These are phyloP conservation scores for Carabus problematicus DNA, from an alignment of 2,888 invertebrate species.

Conservation along the genomic window DNA sequence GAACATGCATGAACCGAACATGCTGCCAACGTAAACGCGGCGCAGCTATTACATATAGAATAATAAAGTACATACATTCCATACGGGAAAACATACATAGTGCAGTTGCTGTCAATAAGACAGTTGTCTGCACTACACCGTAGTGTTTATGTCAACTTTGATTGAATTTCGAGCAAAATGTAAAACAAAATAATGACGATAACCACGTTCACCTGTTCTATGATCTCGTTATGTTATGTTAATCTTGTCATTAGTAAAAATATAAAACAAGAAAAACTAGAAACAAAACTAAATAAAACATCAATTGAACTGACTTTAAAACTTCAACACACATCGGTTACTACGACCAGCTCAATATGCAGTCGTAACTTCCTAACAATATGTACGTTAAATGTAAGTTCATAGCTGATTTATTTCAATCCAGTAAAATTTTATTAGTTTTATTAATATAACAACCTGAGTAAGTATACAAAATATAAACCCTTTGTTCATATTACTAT, in stretches of 20 bases:
- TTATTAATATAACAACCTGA: conserved; percentile 39
- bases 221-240: too few relatives aligned
- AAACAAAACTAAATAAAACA: conserved; percentile 33
- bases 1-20: conserved; percentile 39
- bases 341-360: conserved; percentile 21
- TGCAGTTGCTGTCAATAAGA: too few relatives aligned
- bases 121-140: too few relatives aligned
- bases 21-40: conserved; percentile 37
- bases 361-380: conserved; percentile 21
- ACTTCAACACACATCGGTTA: conserved; percentile 20
- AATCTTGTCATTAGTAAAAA: too few relatives aligned
- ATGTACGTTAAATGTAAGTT: conserved; percentile 22
- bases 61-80: conserved; percentile 6
- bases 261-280: not conserved
- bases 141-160: too few relatives aligned
- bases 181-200: too few relatives aligned
- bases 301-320: conserved; percentile 12
- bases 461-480: conserved; percentile 41
- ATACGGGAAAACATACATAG: not conserved
- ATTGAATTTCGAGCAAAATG: too few relatives aligned
- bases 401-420: conserved; percentile 36
- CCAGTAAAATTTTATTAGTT: conserved; percentile 35
- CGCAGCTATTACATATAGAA: conserved; percentile 39
- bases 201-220: too few relatives aligned
- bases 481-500: conserved; percentile 37